Evolutionary conservation across 2,797 vertebrate species (phyloP).

Genomic region (Clarias pachynema): DNA sequence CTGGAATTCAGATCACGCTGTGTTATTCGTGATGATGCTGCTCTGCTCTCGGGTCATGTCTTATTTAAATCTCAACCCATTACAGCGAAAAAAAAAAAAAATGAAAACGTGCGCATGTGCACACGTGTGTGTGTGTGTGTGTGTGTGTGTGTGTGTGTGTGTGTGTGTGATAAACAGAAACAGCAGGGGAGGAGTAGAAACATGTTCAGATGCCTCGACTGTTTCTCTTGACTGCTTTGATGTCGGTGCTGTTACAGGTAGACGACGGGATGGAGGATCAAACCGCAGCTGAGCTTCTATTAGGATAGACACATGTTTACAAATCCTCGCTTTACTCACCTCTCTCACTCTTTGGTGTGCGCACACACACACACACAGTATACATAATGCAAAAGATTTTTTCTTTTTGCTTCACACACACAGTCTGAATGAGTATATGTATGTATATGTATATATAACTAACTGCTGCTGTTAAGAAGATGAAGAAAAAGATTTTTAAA

Average conservation of each 20-base stretch:
- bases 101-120: slow-evolving; percentile 62
- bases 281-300: slow-evolving; percentile 22
- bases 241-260: slow-evolving; percentile 60
- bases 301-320: slow-evolving; percentile 36
- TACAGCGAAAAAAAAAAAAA: slow-evolving; percentile 62
- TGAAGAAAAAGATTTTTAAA: background rate
- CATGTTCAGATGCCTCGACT: slow-evolving; percentile 31
- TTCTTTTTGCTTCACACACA: background rate
- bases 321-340: background rate
- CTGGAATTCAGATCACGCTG: slow-evolving; percentile 83
- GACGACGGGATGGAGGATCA: slow-evolving; percentile 22
- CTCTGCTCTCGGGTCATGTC: slow-evolving; percentile 91
- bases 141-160: slow-evolving; percentile 48
- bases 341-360: background rate
- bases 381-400: slow-evolving; percentile 5
- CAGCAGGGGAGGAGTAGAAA: slow-evolving; percentile 81
- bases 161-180: slow-evolving; percentile 95
- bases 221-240: slow-evolving; percentile 81
- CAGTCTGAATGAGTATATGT: background rate
- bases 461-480: background rate
- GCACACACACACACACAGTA: background rate
- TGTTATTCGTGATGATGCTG: slow-evolving; percentile 88
- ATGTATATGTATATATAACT: background rate
- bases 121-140: slow-evolving; percentile 1
- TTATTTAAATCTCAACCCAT: slow-evolving; percentile 95